These are phyloP conservation scores for Agrochola litura DNA, from an alignment of 2,888 invertebrate genomes.

Conservation along the genomic window DNA sequence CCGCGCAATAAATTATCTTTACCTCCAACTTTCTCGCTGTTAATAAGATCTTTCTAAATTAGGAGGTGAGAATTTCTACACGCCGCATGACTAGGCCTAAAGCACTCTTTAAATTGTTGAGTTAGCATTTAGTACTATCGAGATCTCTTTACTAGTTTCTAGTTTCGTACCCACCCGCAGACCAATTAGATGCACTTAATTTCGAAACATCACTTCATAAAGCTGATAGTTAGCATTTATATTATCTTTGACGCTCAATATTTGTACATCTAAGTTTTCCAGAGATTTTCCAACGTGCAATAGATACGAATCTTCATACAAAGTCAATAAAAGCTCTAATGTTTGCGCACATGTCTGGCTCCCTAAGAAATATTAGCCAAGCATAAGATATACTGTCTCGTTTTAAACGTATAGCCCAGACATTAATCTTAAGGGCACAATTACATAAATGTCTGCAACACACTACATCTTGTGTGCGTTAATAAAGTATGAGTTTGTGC, in stretches of 20 bases:
- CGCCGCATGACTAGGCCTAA: background rate
- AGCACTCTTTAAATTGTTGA: background rate
- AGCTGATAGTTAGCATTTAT: background rate
- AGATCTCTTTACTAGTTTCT: too few species aligned
- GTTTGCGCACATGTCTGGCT: conserved; percentile 19
- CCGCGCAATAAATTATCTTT: conserved; percentile 35
- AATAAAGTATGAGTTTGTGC: conserved; percentile 82
- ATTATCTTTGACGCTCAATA: background rate
- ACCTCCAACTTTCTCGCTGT: conserved; percentile 19
- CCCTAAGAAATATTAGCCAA: conserved; percentile 7
- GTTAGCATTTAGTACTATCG: background rate
- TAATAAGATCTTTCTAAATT: conserved; percentile 49
- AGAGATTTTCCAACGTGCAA: background rate
- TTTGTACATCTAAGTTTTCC: background rate
- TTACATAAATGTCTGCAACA: conserved; percentile 57
- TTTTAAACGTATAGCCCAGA: conserved; percentile 31
- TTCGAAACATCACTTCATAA: background rate
- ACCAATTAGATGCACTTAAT: background rate
- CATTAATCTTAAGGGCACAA: conserved; percentile 62
- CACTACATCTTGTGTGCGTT: conserved; percentile 73
- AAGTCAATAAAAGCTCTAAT: background rate
- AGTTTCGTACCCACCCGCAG: background rate
- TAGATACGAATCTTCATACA: background rate
- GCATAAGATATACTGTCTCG: conserved; percentile 27
- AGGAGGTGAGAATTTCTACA: conserved; percentile 34